Evolutionary conservation across 37 sponge, comb jelly and placozoan genomes (phyloP), one percentile per base, ranked within the genome.

Genomic region (Beroe ovata): DNA sequence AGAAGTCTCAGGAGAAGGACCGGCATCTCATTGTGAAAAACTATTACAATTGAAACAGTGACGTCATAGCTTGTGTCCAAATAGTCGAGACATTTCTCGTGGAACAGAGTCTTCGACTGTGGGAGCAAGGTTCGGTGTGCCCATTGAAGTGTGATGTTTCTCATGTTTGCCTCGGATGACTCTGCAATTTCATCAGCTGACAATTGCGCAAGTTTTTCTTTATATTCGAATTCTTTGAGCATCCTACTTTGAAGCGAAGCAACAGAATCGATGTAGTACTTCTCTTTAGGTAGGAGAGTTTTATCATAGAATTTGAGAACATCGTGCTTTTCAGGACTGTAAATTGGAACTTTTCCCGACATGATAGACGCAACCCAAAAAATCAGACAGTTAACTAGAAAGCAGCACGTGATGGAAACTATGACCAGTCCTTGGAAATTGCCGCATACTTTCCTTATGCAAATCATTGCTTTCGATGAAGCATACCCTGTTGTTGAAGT

Each of bases 211-310:
- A 77, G n/a, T 19, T 42, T 42, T 19, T 39, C 54, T 41, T 77
- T 77, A 77, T 42, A 77, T 35, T 77, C 84, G 41, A 42, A 77
- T 23, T 77, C 84, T 23, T 77, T 77, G 54, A 77, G 1, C 4
- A 77, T 36, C 54, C 84, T 11, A 77, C 84, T 77, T 23, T 77
- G 26, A 25, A 42, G 33, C 8, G 84, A 40, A 1, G 1, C 38
- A 18, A 40, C 84, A 40, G 26, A 20, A 14, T 77, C 84, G 16
- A 25, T 35, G 21, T 77, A 77, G 22, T 42, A 77, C 25, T 28
- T 23, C 23, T 77, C 84, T 22, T 36, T 33, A 30, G 36, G 11
- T 4, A 66, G 36, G 0, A 66, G 35, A 32, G 35, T 37, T 34
- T 66, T 66, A 32, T 30, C 69, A 30, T 66, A 66, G 69, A 66